A percentile compares a stretch with the other conserved stretches of the same genome.
Conservation (phyloP, 1,140 invertebrate genomes). For the Aphaenogaster floridana region DNA sequence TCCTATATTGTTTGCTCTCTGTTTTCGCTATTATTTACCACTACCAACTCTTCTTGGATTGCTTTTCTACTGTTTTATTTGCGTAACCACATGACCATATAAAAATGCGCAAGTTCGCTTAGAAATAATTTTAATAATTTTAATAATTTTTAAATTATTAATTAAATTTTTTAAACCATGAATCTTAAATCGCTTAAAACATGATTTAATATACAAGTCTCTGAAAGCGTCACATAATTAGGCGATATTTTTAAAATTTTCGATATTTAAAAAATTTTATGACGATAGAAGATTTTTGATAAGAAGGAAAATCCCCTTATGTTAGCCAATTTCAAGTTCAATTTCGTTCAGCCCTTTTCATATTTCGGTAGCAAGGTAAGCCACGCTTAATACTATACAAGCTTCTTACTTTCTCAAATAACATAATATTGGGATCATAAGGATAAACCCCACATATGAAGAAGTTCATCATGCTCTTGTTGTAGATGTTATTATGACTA, state of each 20-base stretch:
- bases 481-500: neutral
- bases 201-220: neutral
- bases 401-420: conserved; percentile 28
- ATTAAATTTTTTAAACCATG: neutral
- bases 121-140: neutral
- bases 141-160: neutral
- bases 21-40: neutral
- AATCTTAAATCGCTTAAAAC: neutral
- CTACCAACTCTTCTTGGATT: neutral
- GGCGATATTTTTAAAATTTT: neutral
- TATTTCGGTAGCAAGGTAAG: neutral
- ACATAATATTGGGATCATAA: neutral
- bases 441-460: neutral
- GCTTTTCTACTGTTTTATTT: neutral
- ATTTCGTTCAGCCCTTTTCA: neutral
- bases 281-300: neutral
- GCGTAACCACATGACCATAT: neutral
- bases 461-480: neutral
- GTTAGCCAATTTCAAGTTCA: neutral
- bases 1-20: neutral
- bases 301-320: neutral
- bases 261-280: neutral
- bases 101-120: neutral
- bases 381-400: neutral
- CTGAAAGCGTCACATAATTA: neutral